Evolutionary conservation across 2,888 invertebrate genomes (phyloP).

Genomic region (Drosophila affinis): DNA sequence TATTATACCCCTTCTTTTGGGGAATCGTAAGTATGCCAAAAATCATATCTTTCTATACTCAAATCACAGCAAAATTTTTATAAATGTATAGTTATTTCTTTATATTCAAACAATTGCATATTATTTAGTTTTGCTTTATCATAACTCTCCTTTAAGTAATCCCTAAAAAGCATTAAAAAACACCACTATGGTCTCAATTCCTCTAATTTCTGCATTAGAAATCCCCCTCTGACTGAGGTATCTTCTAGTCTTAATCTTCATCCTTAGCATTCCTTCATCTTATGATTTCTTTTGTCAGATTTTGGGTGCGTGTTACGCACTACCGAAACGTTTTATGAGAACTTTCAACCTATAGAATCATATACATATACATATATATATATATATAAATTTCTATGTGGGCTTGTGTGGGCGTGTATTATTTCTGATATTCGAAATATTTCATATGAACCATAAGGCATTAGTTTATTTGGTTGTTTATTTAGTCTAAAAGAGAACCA

Average conservation of each 20-base stretch:
- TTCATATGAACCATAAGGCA: constrained; percentile 49
- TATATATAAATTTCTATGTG: constrained; percentile 19
- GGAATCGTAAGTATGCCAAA: no score
- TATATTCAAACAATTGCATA: no score
- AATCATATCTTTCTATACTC: no score
- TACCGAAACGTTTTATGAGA: constrained; percentile 66
- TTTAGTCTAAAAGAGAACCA: constrained; percentile 24
- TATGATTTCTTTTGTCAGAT: constrained; percentile 44
- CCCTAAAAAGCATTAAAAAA: no score
- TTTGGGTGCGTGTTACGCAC: constrained; percentile 46
- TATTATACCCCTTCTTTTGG: no score
- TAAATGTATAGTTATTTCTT: no score
- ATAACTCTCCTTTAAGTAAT: no score
- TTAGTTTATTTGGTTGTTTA: constrained; percentile 74
- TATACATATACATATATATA: neutral
- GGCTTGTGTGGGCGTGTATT: constrained; percentile 56
- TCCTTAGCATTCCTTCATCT: constrained; percentile 9
- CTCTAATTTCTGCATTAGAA: neutral
- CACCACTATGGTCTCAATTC: no score
- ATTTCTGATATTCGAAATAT: constrained; percentile 69
- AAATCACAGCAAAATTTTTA: no score
- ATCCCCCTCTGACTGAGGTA: neutral
- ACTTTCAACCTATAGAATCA: constrained; percentile 60
- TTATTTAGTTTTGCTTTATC: no score
- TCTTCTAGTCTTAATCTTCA: constrained; percentile 23